A percentile compares a stretch with the other conserved stretches of the same genome.
Evolutionary conservation across 2,113 vertebrate species (phyloP).

Genomic region (Dermatemys mawii): DNA sequence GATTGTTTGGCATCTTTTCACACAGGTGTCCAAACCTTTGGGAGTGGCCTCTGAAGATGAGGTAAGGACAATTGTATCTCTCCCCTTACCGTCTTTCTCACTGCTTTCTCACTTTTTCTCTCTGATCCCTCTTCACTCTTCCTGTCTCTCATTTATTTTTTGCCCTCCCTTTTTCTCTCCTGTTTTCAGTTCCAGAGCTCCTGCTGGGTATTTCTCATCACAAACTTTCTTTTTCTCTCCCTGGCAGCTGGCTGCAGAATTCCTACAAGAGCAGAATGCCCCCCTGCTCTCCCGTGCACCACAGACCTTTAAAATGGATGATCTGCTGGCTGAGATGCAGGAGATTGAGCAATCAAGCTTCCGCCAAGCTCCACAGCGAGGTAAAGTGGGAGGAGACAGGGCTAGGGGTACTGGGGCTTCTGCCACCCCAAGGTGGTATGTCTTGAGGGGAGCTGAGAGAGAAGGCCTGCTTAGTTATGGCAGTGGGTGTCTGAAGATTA

Average conservation of each 20-base stretch:
- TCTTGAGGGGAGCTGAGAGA: not conserved
- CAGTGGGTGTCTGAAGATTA: not conserved
- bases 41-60: constrained; percentile 93
- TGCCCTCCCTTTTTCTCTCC: not conserved
- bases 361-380: constrained; percentile 95
- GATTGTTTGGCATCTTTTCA: not conserved
- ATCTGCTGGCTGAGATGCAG: constrained; percentile 97
- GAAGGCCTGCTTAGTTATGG: not conserved
- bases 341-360: constrained; percentile 97
- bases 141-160: not conserved
- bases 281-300: constrained; percentile 87
- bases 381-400: constrained; percentile 65
- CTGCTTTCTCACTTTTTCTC: not conserved
- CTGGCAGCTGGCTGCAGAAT: constrained; percentile 93
- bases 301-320: constrained; percentile 98
- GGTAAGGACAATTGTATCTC: constrained; percentile 72
- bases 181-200: rapidly evolving
- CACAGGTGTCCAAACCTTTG: constrained; percentile 90
- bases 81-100: not conserved
- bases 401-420: not conserved
- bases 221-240: not conserved
- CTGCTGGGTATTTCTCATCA: not conserved
- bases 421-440: not conserved
- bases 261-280: constrained; percentile 86
- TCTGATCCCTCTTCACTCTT: not conserved